Percentiles rank a stretch among this genome's conserved stretches.
Evolutionary conservation across 1,140 invertebrate species (phyloP).

Genomic region (Ruditapes philippinarum): DNA sequence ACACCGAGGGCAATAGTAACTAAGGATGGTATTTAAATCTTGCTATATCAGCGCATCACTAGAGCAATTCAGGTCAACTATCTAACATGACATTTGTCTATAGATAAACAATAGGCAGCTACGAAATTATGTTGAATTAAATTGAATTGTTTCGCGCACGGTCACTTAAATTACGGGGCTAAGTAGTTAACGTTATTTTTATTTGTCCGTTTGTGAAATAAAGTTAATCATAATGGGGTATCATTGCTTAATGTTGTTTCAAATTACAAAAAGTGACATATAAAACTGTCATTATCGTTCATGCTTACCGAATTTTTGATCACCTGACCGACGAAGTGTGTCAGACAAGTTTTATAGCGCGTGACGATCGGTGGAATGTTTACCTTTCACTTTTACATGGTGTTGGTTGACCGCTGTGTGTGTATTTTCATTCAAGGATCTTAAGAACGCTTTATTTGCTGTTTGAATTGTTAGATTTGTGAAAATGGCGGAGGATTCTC

Average conservation of each 20-base stretch:
- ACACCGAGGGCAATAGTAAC: too few relatives aligned
- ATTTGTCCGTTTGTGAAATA: background rate
- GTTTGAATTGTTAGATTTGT: slow-evolving; percentile 14
- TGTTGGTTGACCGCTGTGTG: slow-evolving; percentile 36
- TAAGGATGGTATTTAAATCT: too few relatives aligned
- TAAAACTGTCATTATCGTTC: slow-evolving; percentile 19
- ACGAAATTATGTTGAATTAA: background rate
- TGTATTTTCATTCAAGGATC: background rate
- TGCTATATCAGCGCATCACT: background rate
- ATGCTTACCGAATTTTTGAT: background rate
- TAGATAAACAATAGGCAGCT: background rate
- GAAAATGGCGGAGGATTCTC: slow-evolving; percentile 48
- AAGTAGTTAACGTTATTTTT: background rate
- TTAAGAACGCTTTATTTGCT: background rate
- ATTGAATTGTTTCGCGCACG: background rate
- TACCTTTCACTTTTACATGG: slow-evolving; percentile 43
- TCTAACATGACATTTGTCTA: slow-evolving; percentile 8
- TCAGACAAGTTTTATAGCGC: slow-evolving; percentile 53
- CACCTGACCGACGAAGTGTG: slow-evolving; percentile 49
- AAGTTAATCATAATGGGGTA: background rate
- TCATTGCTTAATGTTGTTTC: slow-evolving; percentile 17
- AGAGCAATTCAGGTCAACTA: background rate
- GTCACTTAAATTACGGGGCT: too few relatives aligned
- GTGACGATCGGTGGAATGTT: slow-evolving; percentile 54
- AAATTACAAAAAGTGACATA: background rate